Percentiles rank a stretch among this genome's conserved stretches.
phyloP scores from a whole-genome alignment of 2,113 vertebrate species.

The Nerophis lumbriciformis region DNA sequence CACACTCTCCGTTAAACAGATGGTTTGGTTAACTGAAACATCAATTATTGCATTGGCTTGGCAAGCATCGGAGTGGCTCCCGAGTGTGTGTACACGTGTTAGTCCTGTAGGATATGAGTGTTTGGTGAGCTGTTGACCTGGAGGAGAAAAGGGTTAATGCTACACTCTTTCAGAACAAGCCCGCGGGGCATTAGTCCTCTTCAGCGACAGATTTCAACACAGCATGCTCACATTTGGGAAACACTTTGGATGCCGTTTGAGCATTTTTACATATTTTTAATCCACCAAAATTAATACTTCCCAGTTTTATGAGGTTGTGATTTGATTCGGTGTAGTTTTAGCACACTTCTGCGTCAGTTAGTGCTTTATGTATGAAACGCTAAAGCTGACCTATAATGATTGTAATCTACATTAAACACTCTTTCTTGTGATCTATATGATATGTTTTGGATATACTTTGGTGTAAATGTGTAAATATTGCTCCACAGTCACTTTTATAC shows the following conservation, averaged over 20 bases:
- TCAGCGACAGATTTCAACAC: conserved; percentile 64
- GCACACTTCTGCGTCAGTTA: neutral
- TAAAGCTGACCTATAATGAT: too few relatives aligned
- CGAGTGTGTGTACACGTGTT: conserved; percentile 30
- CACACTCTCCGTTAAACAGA: conserved; percentile 62
- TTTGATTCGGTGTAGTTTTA: neutral
- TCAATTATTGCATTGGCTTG: conserved; percentile 72
- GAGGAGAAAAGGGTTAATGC: conserved; percentile 67
- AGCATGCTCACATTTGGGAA: conserved; percentile 43
- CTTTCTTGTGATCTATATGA: too few relatives aligned
- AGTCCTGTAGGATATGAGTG: conserved; percentile 62
- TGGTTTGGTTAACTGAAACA: conserved; percentile 75
- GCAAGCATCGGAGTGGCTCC: conserved; percentile 53
- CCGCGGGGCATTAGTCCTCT: conserved; percentile 55
- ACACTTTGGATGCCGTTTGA: conserved; percentile 14
- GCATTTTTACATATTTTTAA: conserved; percentile 1
- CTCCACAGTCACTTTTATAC: too few relatives aligned
- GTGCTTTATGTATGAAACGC: neutral
- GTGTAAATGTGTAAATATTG: too few relatives aligned
- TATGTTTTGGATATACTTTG: too few relatives aligned
- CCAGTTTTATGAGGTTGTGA: neutral
- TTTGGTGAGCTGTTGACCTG: conserved; percentile 70
- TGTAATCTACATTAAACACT: too few relatives aligned
- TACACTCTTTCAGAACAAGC: conserved; percentile 63
- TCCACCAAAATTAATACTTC: conserved; percentile 3